Base-by-base conservation (phyloP, 1,140 invertebrate species). In the Dreissena rostriformis region DNA sequence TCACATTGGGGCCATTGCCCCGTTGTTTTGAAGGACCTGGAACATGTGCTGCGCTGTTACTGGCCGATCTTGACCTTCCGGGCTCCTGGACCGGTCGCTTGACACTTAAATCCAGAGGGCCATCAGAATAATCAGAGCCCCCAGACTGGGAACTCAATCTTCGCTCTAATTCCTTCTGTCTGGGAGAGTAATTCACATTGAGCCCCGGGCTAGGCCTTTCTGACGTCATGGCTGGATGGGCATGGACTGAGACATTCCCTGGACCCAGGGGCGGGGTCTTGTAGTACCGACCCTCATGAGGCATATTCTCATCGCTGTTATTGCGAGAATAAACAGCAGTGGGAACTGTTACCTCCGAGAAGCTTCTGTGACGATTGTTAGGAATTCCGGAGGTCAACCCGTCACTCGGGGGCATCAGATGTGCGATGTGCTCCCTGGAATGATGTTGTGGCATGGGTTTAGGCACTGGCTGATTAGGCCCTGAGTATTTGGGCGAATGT, bases 101-200 rank as follows among this genome's bases (percentile, higher is more conserved):
- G 86, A 63, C 82, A 82, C 53, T 88, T 19, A 91, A 72, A 75
- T 91, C 90, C 52, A 91, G 87, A 12, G 90, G 90, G 53, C 71
- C 65, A 22, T 76, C 78, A n/a, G 77, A 79, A 70, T 67, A 28
- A 39, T 79, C 77, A 39, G 77, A 79, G 17, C 63, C 52, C 51
- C 77, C 63, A 11, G 77, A 79, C 15, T 29, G 28, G 0, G 77
- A 79, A 29, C 57, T 61, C 22, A 61, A 24, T 11, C 4, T 61
- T 24, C 57, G 2, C 2, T 19, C 12, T 4, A 61, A 61, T 11
- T 61, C 57, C 22, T 61, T 61, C 17, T 19, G 57, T 24, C 57
- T 19, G 17, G 22, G 22, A 24, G 17, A n/a, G 57, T 61, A 24
- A 24, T 24, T 61, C 2, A 24, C 17, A 24, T n/a, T 61, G 57